Percentiles rank a stretch among this genome's conserved stretches.
phyloP scores from a whole-genome alignment of 1,140 invertebrate genomes.

The Lepeophtheirus salmonis region DNA sequence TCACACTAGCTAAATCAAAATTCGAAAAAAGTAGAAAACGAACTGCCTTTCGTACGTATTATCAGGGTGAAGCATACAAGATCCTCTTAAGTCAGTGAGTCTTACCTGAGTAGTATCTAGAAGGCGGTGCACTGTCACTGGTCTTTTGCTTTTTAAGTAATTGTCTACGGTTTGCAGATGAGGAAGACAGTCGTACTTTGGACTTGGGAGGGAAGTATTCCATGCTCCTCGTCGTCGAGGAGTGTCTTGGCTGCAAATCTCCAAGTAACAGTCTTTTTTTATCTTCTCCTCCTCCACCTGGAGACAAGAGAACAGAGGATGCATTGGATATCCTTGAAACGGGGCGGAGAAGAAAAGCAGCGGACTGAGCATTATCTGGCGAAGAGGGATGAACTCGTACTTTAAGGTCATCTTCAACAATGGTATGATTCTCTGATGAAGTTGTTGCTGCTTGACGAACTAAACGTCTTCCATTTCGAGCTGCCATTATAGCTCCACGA shows the following conservation, averaged over 20 bases:
- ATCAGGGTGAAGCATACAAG: too few species aligned
- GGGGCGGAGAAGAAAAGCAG: background rate
- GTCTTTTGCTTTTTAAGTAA: background rate
- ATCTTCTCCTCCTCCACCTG: background rate
- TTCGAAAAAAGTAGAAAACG: too few species aligned
- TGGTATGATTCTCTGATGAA: background rate
- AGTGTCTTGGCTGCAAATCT: background rate
- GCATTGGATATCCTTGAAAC: background rate
- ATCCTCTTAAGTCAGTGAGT: background rate
- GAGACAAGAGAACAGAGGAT: background rate
- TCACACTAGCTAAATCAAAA: too few species aligned
- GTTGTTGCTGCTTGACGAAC: background rate
- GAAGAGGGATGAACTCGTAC: background rate
- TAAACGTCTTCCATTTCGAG: background rate
- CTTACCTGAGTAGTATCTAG: background rate
- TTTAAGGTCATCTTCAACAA: background rate
- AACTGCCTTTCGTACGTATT: too few species aligned
- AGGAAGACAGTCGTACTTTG: background rate
- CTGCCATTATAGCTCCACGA: slow-evolving; percentile 2
- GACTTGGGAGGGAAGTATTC: background rate
- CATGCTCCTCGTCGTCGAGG: background rate
- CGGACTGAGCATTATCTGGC: background rate
- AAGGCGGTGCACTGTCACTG: background rate
- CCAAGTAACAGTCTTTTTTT: background rate
- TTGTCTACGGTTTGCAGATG: background rate